phyloP scores from a whole-genome alignment of 2,113 vertebrate species.

The Casuarius casuarius region DNA sequence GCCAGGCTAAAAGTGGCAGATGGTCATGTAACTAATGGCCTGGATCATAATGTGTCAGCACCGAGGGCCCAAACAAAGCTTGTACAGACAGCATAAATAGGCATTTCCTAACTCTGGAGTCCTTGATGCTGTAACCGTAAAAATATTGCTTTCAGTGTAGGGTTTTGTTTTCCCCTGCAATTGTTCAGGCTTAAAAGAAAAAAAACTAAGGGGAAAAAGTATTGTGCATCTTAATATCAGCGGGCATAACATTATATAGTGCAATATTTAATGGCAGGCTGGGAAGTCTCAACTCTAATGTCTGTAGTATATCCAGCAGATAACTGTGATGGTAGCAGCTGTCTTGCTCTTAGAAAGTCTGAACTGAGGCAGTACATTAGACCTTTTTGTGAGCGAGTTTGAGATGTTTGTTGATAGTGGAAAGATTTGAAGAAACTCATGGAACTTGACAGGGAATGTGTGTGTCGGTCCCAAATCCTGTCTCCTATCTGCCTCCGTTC shows the following conservation, averaged over 20 bases:
- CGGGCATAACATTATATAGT: not conserved
- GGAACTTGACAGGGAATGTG: not conserved
- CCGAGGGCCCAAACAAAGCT: not conserved
- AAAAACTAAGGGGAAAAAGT: not conserved
- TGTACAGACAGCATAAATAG: not conserved
- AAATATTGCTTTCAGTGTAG: not conserved
- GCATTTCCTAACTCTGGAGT: not conserved
- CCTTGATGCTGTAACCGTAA: not conserved
- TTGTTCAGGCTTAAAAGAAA: conserved; percentile 10
- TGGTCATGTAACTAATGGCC: not conserved
- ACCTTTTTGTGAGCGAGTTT: not conserved
- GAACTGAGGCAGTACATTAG: not conserved
- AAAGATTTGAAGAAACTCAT: not conserved
- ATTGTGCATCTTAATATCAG: not conserved
- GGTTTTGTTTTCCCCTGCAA: not conserved
- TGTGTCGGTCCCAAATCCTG: not conserved
- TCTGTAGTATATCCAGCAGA: not conserved
- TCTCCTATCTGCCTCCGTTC: not conserved
- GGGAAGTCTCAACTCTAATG: not conserved
- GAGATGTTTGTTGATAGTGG: not conserved
- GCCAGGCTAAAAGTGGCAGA: not conserved
- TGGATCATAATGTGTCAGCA: fast-evolving
- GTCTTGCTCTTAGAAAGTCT: not conserved
- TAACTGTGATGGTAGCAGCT: not conserved
- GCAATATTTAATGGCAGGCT: not conserved